phyloP scores from a whole-genome alignment of 2,113 vertebrate species.

The Coturnix japonica region DNA sequence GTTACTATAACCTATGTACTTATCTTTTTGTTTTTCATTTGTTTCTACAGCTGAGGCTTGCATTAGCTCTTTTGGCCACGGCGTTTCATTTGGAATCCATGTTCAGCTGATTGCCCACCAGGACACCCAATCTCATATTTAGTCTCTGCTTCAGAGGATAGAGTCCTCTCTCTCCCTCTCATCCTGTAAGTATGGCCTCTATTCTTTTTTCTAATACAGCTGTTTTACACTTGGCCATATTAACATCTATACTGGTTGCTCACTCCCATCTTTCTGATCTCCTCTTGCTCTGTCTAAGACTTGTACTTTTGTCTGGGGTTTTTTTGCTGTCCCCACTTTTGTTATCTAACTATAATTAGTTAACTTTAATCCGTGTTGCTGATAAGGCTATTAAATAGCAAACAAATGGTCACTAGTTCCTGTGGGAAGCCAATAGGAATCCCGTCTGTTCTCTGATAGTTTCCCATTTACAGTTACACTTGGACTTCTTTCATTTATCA shows the following conservation, averaged over 20 bases:
- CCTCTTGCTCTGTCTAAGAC: background rate
- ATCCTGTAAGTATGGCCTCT: constrained; percentile 54
- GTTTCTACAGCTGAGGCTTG: constrained; percentile 47
- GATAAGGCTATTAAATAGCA: background rate
- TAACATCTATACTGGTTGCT: background rate
- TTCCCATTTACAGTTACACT: background rate
- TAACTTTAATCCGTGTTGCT: background rate
- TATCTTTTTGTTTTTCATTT: constrained; percentile 55
- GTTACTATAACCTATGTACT: background rate
- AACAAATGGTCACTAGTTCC: background rate
- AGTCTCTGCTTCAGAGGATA: constrained; percentile 59
- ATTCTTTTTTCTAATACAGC: background rate
- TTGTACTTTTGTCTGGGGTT: background rate
- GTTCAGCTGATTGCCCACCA: constrained; percentile 44
- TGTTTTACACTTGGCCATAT: background rate
- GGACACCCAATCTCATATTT: constrained; percentile 32
- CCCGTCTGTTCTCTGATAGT: background rate
- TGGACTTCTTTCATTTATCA: background rate
- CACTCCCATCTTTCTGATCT: background rate
- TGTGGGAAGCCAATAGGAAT: background rate
- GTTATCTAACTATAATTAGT: background rate
- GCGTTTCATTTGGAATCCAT: constrained; percentile 47
- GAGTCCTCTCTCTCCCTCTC: constrained; percentile 72
- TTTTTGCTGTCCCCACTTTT: background rate
- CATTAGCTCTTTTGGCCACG: constrained; percentile 52